Conservation (phyloP, 2,888 invertebrate species). For the Nasonia oneida region DNA sequence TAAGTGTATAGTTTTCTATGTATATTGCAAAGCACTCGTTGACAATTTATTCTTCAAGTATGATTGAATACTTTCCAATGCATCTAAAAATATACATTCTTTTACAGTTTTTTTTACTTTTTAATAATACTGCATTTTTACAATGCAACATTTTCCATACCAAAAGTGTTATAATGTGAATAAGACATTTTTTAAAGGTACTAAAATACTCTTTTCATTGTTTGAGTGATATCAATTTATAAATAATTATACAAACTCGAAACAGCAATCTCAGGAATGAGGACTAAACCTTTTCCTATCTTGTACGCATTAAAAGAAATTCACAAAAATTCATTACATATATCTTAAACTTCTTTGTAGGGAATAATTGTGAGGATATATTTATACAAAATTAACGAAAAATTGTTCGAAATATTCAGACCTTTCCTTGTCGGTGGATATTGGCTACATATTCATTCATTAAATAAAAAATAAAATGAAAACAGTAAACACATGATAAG, state of each 20-base stretch:
- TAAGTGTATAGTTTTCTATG: constrained; percentile 4
- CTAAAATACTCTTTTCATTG: neutral
- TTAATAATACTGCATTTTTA: neutral
- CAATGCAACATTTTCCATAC: neutral
- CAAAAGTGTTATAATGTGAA: neutral
- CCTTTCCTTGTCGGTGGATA: neutral
- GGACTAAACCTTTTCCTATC: neutral
- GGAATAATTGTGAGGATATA: neutral
- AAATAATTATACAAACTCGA: neutral
- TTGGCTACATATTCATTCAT: neutral
- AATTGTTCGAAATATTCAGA: neutral
- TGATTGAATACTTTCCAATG: neutral
- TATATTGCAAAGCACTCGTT: neutral
- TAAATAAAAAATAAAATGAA: neutral
- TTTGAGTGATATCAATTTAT: neutral
- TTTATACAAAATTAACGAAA: neutral
- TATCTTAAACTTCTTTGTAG: neutral
- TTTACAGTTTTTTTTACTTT: neutral
- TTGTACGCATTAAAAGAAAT: neutral
- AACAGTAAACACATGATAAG: constrained; percentile 7
- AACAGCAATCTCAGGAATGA: constrained; percentile 13
- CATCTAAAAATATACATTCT: neutral
- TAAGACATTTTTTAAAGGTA: neutral
- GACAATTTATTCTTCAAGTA: neutral
- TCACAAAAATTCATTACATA: neutral